A percentile compares a stretch with the other conserved stretches of the same genome.
Evolutionary conservation across 2,888 invertebrate species (phyloP).

Genomic region (Synergus itoensis): DNA sequence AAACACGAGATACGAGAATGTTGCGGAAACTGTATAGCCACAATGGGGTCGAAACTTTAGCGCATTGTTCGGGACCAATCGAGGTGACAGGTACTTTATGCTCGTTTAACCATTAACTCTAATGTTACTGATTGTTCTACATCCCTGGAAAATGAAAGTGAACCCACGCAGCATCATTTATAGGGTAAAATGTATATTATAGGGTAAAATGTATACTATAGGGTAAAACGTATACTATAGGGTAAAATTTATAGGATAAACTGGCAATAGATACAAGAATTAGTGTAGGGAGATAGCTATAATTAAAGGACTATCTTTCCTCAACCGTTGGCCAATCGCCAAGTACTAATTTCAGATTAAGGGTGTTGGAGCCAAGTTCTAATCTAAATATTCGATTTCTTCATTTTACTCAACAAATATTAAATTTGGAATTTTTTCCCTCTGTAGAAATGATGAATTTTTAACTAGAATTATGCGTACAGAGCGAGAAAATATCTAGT

Average conservation of each 20-base stretch:
- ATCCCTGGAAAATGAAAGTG: conserved; percentile 25
- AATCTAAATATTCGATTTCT: too few species aligned
- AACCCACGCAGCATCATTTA: conserved; percentile 23
- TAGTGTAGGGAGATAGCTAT: conserved; percentile 16
- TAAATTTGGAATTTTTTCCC: too few species aligned
- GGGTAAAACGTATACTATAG: background rate
- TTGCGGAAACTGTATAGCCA: background rate
- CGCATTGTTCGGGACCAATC: conserved; percentile 24
- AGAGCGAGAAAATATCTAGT: too few species aligned
- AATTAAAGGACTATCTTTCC: conserved; percentile 32
- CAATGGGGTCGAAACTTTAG: conserved; percentile 33
- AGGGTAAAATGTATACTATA: too few species aligned
- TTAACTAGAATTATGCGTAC: too few species aligned
- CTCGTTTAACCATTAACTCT: conserved; percentile 35
- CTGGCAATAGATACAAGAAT: conserved; percentile 21
- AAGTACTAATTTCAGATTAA: conserved; percentile 20
- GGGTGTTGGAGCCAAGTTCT: too few species aligned
- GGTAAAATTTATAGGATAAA: conserved; percentile 15
- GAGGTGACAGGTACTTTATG: conserved; percentile 38
- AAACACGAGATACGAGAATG: conserved; percentile 26
- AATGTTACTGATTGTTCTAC: conserved; percentile 29
- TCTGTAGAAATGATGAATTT: too few species aligned
- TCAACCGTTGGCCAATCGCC: conserved; percentile 15
- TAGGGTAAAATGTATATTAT: conserved; percentile 4
- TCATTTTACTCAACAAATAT: too few species aligned